Evolutionary conservation across 2,888 invertebrate genomes (phyloP), one percentile per base, ranked within the genome.

Genomic region (Caenorhabditis becei): DNA sequence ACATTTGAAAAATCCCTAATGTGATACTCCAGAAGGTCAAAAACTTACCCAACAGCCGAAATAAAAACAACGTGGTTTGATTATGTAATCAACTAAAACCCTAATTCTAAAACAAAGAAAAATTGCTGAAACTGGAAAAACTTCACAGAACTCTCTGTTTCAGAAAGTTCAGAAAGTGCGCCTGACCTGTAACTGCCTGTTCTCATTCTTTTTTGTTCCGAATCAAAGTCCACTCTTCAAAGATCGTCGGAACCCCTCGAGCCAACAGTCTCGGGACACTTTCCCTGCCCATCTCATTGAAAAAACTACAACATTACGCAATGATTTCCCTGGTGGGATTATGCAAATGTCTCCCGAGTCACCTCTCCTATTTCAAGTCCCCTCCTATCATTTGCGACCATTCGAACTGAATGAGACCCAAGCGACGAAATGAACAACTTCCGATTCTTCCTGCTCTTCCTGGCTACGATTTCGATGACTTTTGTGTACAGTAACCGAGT

Each of bases 401-500:
- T 51, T 51, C 51, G 24, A 51, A 10, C 41, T 49, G 61, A 67
- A 65, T 65, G 63, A 65, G 24, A 49, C 18, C 20, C 44, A 18
- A 23, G 20, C 18, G 18, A 20, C 37, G 51, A 69, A 66, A 83
- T 81, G 80, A 54, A 63, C 49, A 78, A 78, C 18, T 83, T 79
- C 54, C 83, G 83, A 32, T 81, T 81, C 47, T 79, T 75, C 41
- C 58, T 83, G 16, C 72, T 83, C 1, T 66, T 79, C 23, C 23
- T 81, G 41, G 71, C 79, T 14, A 78, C 83, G 10, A 18, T 67
- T 16, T 75, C 75, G 18, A 78, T 81, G 83, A 78, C 77, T n/a
- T 79, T 82, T 32, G 74, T 83, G 59, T 85, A 85, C 75, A 78
- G 83, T 69, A 85, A 85, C 37, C 80, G 85, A 28, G 77, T 85